Evolutionary conservation across 2,113 vertebrate genomes (phyloP).

Genomic region (Bostrychus sinensis): DNA sequence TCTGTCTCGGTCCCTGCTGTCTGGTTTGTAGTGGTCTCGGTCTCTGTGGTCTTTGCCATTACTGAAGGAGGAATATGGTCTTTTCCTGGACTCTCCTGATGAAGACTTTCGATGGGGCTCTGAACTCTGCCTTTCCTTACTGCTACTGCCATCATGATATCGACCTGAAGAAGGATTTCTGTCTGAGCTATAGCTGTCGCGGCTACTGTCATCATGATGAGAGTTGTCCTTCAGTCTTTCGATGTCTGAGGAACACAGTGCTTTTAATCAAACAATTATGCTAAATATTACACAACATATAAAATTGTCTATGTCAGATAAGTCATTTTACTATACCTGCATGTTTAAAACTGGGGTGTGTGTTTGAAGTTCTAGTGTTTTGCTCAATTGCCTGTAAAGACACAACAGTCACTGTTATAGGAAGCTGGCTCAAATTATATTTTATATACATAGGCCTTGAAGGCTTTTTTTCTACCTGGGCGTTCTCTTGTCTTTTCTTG

Average conservation of each 20-base stretch:
- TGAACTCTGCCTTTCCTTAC: conserved; percentile 86
- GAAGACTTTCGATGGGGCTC: conserved; percentile 87
- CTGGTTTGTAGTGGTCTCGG: conserved; percentile 92
- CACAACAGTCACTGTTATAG: conserved; percentile 3
- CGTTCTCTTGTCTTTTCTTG: conserved; percentile 94
- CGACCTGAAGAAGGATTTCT: conserved; percentile 86
- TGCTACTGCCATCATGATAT: conserved; percentile 82
- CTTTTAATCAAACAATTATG: background rate
- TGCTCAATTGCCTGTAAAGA: conserved; percentile 88
- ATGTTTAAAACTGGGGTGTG: conserved; percentile 84
- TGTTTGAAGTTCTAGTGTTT: conserved; percentile 84
- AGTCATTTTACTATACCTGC: conserved; percentile 80
- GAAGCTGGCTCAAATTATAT: background rate
- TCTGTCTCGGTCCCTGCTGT: conserved; percentile 80
- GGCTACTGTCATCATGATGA: conserved; percentile 96
- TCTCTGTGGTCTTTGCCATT: conserved; percentile 97
- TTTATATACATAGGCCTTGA: background rate
- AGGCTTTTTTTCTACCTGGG: conserved; percentile 81
- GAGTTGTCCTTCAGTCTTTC: conserved; percentile 90
- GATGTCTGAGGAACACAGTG: conserved; percentile 78
- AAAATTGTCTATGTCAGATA: background rate
- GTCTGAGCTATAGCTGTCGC: conserved; percentile 96
- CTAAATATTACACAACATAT: no score
- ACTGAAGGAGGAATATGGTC: conserved; percentile 91
- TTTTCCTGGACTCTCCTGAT: conserved; percentile 84